phyloP scores from a whole-genome alignment of 2,888 invertebrate genomes.

The Ochropleura plecta region DNA sequence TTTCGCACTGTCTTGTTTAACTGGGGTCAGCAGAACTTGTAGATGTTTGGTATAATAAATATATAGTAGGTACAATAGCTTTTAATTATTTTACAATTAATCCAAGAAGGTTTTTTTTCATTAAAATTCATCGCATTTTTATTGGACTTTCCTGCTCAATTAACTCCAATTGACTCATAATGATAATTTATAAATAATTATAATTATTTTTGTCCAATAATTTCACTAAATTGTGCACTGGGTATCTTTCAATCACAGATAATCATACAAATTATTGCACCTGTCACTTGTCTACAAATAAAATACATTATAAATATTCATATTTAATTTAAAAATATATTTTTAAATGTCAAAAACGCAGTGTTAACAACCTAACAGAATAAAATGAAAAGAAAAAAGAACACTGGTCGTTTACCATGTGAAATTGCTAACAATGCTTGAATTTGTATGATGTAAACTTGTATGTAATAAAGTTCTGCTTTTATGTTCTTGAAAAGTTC shows the following conservation, averaged over 20 bases:
- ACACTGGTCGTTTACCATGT: conserved; percentile 26
- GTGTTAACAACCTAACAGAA: background rate
- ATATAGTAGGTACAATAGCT: background rate
- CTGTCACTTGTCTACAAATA: background rate
- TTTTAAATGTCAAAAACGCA: conserved; percentile 3
- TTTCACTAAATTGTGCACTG: background rate
- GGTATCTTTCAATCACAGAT: background rate
- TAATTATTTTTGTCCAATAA: background rate
- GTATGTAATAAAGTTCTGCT: background rate
- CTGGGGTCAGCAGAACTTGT: conserved; percentile 11
- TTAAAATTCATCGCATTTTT: background rate
- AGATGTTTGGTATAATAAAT: background rate
- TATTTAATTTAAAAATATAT: background rate
- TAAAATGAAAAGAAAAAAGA: background rate
- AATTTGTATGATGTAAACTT: conserved; percentile 16
- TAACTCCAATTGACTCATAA: background rate
- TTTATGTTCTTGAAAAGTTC: conserved; percentile 1
- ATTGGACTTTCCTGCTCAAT: background rate
- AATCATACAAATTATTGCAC: background rate
- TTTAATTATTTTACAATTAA: conserved; percentile 15
- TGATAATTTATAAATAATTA: background rate
- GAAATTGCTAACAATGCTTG: conserved; percentile 35
- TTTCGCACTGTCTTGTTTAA: conserved; percentile 36
- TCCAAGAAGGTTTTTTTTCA: background rate
- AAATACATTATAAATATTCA: conserved; percentile 13